Evolutionary conservation across 2,797 vertebrate genomes (phyloP).

Genomic region (Octomys mimax): DNA sequence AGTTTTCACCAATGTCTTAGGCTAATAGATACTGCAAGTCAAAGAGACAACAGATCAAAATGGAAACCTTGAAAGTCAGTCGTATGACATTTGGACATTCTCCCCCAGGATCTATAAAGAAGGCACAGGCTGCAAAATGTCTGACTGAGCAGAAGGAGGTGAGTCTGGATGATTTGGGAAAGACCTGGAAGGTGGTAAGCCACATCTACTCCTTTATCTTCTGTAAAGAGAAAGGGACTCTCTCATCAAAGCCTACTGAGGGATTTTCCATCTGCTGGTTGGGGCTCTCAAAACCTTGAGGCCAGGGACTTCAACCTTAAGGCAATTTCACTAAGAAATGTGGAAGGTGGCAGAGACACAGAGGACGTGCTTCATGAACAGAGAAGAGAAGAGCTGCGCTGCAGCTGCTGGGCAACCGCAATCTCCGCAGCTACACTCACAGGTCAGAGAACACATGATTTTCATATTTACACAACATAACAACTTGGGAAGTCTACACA

Average conservation of each 20-base stretch:
- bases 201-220: neutral
- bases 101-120: neutral
- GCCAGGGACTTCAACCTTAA: neutral
- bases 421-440: neutral
- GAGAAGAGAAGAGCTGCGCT: too few relatives aligned
- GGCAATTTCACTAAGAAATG: neutral
- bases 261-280: neutral
- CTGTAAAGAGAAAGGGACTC: neutral
- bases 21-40: neutral
- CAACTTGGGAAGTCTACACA: neutral
- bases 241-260: neutral
- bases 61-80: neutral
- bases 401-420: neutral
- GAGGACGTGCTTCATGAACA: neutral
- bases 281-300: neutral
- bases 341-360: neutral
- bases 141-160: neutral
- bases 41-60: neutral
- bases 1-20: neutral
- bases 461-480: neutral
- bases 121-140: neutral
- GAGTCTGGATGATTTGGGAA: neutral
- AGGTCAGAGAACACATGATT: neutral
- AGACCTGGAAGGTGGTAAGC: neutral
- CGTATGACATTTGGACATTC: neutral